A percentile compares a stretch with the other conserved stretches of the same genome.
phyloP scores from a whole-genome alignment of 2,888 invertebrate genomes.

The Xestobium rufovillosum region DNA sequence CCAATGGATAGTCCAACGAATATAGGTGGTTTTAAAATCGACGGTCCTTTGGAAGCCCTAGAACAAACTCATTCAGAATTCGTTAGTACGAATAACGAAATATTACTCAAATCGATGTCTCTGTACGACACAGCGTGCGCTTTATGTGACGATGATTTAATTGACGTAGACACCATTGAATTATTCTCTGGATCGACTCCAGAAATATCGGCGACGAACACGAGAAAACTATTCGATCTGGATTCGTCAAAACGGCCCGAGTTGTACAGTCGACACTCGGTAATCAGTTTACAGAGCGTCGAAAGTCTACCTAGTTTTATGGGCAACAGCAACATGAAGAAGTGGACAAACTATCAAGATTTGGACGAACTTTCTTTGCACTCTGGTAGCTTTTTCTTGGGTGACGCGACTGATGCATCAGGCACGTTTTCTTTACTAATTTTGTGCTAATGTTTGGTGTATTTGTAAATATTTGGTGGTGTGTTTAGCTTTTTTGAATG shows the following conservation, averaged over 20 bases:
- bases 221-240: neutral
- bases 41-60: neutral
- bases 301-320: constrained; percentile 31
- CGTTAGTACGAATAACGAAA: neutral
- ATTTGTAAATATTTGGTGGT: too few species aligned
- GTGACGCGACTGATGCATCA: constrained; percentile 11
- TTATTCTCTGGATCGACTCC: constrained; percentile 25
- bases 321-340: constrained; percentile 29
- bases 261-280: constrained; percentile 24
- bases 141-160: neutral
- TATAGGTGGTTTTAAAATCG: neutral
- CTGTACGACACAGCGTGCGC: neutral
- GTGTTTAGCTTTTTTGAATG: too few species aligned
- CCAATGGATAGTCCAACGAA: neutral
- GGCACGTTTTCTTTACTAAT: neutral
- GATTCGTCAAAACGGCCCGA: neutral
- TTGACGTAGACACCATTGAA: constrained; percentile 9
- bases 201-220: constrained; percentile 8
- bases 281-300: constrained; percentile 31
- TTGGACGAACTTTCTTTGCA: constrained; percentile 32
- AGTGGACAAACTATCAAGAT: constrained; percentile 37
- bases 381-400: constrained; percentile 17
- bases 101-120: neutral
- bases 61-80: neutral
- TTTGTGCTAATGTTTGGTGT: too few species aligned